Conservation (phyloP, 2,888 invertebrate genomes). For the Lepidochrysops patricia region DNA sequence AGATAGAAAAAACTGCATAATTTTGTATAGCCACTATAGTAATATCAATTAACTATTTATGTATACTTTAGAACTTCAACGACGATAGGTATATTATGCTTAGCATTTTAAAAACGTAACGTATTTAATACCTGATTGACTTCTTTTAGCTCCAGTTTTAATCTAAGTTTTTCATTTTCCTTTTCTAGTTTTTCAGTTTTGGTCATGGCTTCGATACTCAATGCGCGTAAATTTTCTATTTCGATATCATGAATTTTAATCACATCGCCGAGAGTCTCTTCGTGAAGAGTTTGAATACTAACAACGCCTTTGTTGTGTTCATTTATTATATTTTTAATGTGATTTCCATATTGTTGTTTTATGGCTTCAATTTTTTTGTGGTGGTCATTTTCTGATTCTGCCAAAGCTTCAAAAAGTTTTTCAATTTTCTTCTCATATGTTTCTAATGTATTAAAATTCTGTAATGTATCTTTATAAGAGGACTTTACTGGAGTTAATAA, state of each 20-base stretch:
- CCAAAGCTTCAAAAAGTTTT: conserved; percentile 41
- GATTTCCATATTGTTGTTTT: conserved; percentile 69
- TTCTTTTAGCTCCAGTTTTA: conserved; percentile 30
- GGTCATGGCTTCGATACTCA: conserved; percentile 63
- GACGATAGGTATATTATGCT: neutral
- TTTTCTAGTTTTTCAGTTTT: conserved; percentile 56
- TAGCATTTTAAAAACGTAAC: conserved; percentile 1
- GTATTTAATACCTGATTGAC: conserved; percentile 39
- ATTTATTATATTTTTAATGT: conserved; percentile 66
- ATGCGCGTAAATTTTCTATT: conserved; percentile 58
- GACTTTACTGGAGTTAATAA: neutral
- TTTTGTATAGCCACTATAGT: too few species aligned
- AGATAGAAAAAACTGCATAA: too few species aligned
- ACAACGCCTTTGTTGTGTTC: conserved; percentile 72
- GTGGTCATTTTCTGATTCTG: conserved; percentile 49
- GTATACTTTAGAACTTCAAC: neutral
- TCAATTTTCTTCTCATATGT: conserved; percentile 48
- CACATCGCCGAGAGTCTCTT: conserved; percentile 63
- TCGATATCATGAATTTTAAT: conserved; percentile 67
- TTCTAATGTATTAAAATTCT: conserved; percentile 35
- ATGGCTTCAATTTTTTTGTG: conserved; percentile 58
- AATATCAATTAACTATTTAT: too few species aligned
- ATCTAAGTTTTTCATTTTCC: conserved; percentile 46
- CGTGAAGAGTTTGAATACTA: conserved; percentile 69
- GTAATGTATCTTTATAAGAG: conserved; percentile 29